Evolutionary conservation across 2,888 invertebrate genomes (phyloP).

Genomic region (Monopis laevigella): DNA sequence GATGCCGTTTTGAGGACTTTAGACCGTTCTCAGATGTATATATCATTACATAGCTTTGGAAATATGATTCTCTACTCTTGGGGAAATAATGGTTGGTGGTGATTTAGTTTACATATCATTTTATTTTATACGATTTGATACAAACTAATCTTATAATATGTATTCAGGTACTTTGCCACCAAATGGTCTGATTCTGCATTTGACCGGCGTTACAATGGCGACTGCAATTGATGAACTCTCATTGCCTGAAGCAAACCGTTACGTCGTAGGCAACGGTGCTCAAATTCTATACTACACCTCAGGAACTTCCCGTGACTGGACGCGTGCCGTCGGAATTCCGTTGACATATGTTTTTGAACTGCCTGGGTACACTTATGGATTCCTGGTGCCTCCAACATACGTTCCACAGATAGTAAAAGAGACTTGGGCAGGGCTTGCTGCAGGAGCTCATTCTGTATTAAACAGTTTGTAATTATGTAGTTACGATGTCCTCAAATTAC

Average conservation of each 20-base stretch:
- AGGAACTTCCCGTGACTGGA: conserved; percentile 69
- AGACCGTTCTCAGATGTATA: conserved; percentile 67
- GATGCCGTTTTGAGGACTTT: conserved; percentile 60
- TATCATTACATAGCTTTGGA: conserved; percentile 81
- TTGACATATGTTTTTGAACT: conserved; percentile 67
- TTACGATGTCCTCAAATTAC: too few relatives aligned
- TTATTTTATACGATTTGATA: background rate
- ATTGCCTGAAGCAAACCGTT: conserved; percentile 27
- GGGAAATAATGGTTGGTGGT: conserved; percentile 69
- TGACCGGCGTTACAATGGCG: conserved; percentile 46
- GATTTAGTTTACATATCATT: too few relatives aligned
- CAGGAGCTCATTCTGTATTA: conserved; percentile 9
- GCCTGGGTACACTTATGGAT: conserved; percentile 48
- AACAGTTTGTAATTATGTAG: too few relatives aligned
- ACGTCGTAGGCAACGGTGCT: conserved; percentile 43
- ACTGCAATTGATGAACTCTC: conserved; percentile 48
- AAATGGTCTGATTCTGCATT: conserved; percentile 54
- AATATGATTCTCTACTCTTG: conserved; percentile 75
- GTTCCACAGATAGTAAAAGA: conserved; percentile 54
- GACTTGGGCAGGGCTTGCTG: conserved; percentile 46
- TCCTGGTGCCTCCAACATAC: conserved; percentile 47
- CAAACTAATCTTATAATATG: too few relatives aligned
- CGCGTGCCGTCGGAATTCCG: conserved; percentile 46
- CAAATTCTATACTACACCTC: conserved; percentile 52
- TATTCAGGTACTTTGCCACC: conserved; percentile 51